A percentile compares a stretch with the other conserved stretches of the same genome.
Conservation (phyloP, 2,113 vertebrate species). For the Sinocyclocheilus anshuiensis region DNA sequence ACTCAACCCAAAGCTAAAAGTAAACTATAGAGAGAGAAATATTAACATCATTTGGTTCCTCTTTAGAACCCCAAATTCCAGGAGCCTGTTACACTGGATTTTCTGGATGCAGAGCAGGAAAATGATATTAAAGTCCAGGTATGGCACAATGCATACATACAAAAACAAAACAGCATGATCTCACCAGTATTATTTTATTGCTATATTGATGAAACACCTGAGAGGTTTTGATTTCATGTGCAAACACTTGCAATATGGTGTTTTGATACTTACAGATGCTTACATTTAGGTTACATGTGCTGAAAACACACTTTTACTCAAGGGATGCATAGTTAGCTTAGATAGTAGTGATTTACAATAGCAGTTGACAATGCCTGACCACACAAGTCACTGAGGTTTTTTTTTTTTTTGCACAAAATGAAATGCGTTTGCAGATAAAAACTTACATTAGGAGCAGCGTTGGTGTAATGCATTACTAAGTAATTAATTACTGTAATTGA, state of each 20-base stretch:
- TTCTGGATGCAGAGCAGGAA: conserved; percentile 94
- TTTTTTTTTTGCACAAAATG: background rate
- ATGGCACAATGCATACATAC: conserved; percentile 36
- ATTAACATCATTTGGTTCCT: conserved; percentile 22
- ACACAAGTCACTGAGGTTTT: background rate
- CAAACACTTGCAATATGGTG: too few relatives aligned
- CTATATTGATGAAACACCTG: background rate
- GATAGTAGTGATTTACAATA: conserved; percentile 1
- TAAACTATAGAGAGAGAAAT: background rate
- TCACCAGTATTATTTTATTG: background rate
- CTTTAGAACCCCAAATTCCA: conserved; percentile 97
- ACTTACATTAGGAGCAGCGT: background rate
- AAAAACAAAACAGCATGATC: background rate
- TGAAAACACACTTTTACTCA: background rate
- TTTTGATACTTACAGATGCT: background rate
- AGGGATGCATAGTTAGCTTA: background rate
- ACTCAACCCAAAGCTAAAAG: background rate
- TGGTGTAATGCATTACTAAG: too few relatives aligned
- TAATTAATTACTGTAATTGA: background rate
- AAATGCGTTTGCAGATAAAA: background rate
- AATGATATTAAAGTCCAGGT: conserved; percentile 98
- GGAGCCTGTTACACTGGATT: conserved; percentile 96
- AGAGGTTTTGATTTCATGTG: background rate
- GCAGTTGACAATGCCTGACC: background rate
- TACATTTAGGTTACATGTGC: background rate